phyloP scores from a whole-genome alignment of 1,140 invertebrate species.

The Nephila pilipes region DNA sequence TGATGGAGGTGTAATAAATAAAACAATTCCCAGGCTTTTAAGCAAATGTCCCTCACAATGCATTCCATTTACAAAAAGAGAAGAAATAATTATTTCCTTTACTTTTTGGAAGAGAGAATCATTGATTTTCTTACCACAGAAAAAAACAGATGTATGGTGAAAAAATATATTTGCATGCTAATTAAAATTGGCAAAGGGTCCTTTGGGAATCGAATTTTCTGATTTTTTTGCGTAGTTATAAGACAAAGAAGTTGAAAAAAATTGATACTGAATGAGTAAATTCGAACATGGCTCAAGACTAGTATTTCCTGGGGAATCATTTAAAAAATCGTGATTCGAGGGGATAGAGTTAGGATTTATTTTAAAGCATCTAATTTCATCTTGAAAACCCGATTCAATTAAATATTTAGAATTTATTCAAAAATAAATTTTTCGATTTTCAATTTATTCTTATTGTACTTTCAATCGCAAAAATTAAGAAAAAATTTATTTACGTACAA shows the following conservation, averaged over 20 bases:
- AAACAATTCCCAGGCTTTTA: neutral
- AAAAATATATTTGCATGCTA: conserved; percentile 33
- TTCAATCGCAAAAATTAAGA: no score
- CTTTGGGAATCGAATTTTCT: neutral
- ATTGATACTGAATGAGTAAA: neutral
- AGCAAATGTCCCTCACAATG: neutral
- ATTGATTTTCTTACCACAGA: neutral
- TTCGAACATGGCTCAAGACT: neutral
- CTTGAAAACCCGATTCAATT: no score
- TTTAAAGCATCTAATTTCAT: no score
- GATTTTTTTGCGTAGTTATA: neutral
- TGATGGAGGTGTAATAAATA: neutral
- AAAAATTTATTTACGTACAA: no score
- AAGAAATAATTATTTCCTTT: conserved; percentile 3
- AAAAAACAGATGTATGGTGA: neutral
- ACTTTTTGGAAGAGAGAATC: neutral
- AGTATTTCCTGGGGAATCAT: no score
- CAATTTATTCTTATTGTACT: no score
- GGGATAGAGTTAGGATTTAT: no score
- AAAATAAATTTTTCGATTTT: no score
- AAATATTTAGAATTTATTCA: no score
- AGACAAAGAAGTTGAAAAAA: neutral
- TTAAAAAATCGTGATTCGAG: no score
- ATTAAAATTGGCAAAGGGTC: conserved; percentile 10
- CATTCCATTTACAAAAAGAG: neutral